These are phyloP conservation scores for Dexiosoma caninum DNA, from an alignment of 2,888 invertebrate species.

Conservation along the genomic window DNA sequence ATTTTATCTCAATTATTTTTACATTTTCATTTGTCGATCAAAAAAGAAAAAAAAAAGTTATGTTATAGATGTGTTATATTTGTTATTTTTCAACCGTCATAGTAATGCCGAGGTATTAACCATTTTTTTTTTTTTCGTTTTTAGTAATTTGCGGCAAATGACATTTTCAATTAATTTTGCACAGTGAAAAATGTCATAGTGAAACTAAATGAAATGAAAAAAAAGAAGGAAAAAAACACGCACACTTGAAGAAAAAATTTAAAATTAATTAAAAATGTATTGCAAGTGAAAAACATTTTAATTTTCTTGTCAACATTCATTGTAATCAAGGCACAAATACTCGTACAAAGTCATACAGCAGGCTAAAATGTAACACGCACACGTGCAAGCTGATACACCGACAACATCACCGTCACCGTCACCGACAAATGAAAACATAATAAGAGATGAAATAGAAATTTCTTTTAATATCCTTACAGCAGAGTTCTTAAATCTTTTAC, in stretches of 20 bases:
- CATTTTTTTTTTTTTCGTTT: too few relatives aligned
- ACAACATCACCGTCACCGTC: too few relatives aligned
- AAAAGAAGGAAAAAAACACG: conserved; percentile 8
- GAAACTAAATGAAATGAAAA: conserved; percentile 41
- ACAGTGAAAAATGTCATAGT: conserved; percentile 46
- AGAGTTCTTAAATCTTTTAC: conserved; percentile 71
- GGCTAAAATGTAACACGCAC: background rate
- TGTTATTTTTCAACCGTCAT: background rate
- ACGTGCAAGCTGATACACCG: conserved; percentile 26
- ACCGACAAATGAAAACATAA: conserved; percentile 21
- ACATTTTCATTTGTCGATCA: background rate
- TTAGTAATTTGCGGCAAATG: conserved; percentile 64
- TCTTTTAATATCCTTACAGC: conserved; percentile 17
- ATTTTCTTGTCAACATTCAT: conserved; percentile 73
- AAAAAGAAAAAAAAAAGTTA: too few relatives aligned
- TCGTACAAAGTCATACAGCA: too few relatives aligned
- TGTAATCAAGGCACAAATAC: conserved; percentile 47
- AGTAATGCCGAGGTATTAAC: background rate
- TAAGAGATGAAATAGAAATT: conserved; percentile 44
- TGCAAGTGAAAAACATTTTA: conserved; percentile 71
- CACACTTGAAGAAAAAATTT: conserved; percentile 33
- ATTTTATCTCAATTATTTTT: conserved; percentile 5
- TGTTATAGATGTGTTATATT: too few relatives aligned
- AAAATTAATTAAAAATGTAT: conserved; percentile 76
- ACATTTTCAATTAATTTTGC: conserved; percentile 74